These are phyloP conservation scores for Arnoldichthys spilopterus DNA, from an alignment of 2,797 vertebrate genomes.

Conservation along the genomic window DNA sequence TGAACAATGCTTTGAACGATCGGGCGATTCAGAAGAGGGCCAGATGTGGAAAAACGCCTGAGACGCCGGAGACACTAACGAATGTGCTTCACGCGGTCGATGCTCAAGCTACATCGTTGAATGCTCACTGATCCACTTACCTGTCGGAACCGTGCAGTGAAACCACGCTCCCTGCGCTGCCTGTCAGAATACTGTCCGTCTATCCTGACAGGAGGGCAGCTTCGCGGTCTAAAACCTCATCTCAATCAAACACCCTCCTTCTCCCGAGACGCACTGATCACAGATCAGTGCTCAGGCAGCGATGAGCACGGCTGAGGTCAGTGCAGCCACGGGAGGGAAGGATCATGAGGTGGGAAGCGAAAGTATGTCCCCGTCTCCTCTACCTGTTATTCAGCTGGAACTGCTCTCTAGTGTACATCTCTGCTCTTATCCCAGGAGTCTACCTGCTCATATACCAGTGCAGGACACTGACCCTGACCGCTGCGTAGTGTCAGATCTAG, in stretches of 20 bases:
- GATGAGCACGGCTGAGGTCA: neutral
- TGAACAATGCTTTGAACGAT: constrained; percentile 11
- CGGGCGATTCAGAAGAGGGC: neutral
- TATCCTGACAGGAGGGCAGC: neutral
- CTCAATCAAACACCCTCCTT: neutral
- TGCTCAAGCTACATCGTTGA: constrained; percentile 15
- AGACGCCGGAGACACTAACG: neutral
- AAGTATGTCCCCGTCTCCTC: neutral
- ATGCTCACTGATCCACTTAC: constrained; percentile 49
- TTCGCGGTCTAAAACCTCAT: constrained; percentile 23
- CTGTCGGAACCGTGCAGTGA: constrained; percentile 33
- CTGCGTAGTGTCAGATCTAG: neutral
- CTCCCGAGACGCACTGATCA: neutral
- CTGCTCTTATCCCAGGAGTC: neutral
- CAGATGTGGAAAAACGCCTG: constrained; percentile 1
- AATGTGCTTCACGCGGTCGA: neutral
- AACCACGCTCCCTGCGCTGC: neutral
- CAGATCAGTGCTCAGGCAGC: constrained; percentile 6
- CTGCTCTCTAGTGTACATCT: neutral
- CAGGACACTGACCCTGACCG: neutral
- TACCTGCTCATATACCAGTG: too few relatives aligned
- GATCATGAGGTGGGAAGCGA: neutral
- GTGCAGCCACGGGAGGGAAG: neutral
- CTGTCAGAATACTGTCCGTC: constrained; percentile 18
- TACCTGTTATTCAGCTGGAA: neutral